Evolutionary conservation across 2,888 invertebrate genomes (phyloP), one percentile per base, ranked within the genome.

Genomic region (Leptodirus hochenwartii): DNA sequence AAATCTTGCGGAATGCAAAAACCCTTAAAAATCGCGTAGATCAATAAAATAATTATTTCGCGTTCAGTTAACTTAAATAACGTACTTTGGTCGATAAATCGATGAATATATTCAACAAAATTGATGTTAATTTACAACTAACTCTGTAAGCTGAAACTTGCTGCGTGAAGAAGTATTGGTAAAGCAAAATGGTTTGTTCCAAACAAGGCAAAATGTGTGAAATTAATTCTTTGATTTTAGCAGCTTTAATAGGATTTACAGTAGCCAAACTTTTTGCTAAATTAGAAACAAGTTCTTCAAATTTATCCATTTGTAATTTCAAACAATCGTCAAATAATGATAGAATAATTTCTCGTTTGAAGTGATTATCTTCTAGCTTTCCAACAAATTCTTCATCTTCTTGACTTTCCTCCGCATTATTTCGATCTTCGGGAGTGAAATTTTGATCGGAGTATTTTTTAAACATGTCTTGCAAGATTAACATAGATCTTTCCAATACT

Each of bases 1-100:
- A 81, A 58, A 46, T 90, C 91, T 3, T 79, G 72, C 0, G 93
- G 91, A 27, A 85, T 69, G 49, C 95, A 93, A 56, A 96, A 96
- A 10, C 98, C 96, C 63, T 70, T 47, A 31, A 41, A 40, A 31
- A 25, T 32, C 13, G n/a, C 37, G 10, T 8, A 23, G 15, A 17
- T 22, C 11, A 30, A 14, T 33, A 8, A 24, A 8, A 20, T 14
- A 33, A 26, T 17, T 14, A 15, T 8, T 10, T 2, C 24, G 4
- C 2, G 24, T 23, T 5, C 13, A 29, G 4, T 5, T 5, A 25
- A 27, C 17, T 16, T 13, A 29, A 25, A 39, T 9, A 10, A 6
- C 40, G 45, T 51, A 66, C 66, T 64, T 78, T 81, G 22, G 65
- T 61, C 9, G 77, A 70, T 16, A 95, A 61, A 42, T 88, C 82